Evolutionary conservation across 2,797 vertebrate species (phyloP).

Genomic region (Microctenopoma stevenorrisi): DNA sequence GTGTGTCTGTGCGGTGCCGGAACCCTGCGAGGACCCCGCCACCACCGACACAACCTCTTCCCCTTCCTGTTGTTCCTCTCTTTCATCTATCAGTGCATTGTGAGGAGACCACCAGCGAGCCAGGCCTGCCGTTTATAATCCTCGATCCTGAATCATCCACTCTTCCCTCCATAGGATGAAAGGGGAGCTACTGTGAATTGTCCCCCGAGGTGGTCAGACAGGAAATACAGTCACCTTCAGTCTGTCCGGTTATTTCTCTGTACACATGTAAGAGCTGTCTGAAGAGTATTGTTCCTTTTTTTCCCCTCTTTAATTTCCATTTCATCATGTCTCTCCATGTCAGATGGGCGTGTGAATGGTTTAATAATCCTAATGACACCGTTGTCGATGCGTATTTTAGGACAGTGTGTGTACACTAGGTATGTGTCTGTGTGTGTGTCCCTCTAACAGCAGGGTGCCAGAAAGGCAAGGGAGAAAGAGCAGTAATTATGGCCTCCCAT

Average conservation of each 20-base stretch:
- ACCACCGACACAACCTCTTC: constrained; percentile 16
- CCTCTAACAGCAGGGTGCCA: constrained; percentile 62
- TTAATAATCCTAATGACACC: constrained; percentile 60
- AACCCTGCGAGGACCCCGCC: constrained; percentile 38
- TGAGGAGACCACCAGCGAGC: constrained; percentile 55
- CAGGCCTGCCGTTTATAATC: constrained; percentile 50
- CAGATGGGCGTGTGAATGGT: constrained; percentile 40
- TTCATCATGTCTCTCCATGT: constrained; percentile 42
- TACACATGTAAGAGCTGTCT: constrained; percentile 50
- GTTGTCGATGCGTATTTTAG: constrained; percentile 48
- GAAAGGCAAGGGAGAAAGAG: constrained; percentile 67
- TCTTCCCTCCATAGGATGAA: constrained; percentile 68
- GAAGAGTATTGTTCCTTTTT: constrained; percentile 33
- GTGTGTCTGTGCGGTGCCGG: constrained; percentile 25
- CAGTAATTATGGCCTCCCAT: constrained; percentile 79
- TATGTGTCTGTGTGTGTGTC: constrained; percentile 25
- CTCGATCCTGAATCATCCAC: constrained; percentile 71
- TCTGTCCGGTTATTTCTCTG: constrained; percentile 48
- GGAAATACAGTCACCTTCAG: constrained; percentile 64
- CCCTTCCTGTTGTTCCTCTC: constrained; percentile 57
- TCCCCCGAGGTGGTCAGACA: constrained; percentile 60
- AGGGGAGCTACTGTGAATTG: constrained; percentile 55
- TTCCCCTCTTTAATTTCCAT: neutral
- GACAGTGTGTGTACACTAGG: constrained; percentile 22
- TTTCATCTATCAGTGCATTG: constrained; percentile 66